A percentile compares a stretch with the other conserved stretches of the same genome.
phyloP scores from a whole-genome alignment of 2,113 vertebrate genomes.

The Scalopus aquaticus region DNA sequence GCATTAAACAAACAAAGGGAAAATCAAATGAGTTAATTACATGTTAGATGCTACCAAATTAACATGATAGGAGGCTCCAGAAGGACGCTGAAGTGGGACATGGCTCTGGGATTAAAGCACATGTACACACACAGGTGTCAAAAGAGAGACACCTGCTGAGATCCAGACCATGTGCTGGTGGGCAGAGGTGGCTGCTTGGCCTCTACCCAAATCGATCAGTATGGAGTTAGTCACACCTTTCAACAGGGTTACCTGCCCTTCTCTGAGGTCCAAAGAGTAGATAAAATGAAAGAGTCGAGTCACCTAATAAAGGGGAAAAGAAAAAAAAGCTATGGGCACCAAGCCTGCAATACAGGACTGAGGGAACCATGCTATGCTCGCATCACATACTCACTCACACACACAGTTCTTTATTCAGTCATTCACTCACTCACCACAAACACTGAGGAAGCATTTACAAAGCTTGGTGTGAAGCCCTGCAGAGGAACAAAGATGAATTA shows the following conservation, averaged over 20 bases:
- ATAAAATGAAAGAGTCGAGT: slow-evolving; percentile 86
- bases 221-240: slow-evolving; percentile 81
- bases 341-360: neutral
- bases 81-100: slow-evolving; percentile 17
- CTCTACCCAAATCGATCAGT: slow-evolving; percentile 61
- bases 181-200: slow-evolving; percentile 10
- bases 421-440: neutral
- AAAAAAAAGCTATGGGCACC: slow-evolving; percentile 80
- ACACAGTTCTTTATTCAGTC: neutral
- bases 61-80: slow-evolving; percentile 59
- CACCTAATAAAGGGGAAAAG: slow-evolving; percentile 86
- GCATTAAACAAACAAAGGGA: slow-evolving; percentile 17
- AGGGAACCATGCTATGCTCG: neutral
- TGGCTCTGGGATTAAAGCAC: slow-evolving; percentile 46
- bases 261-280: slow-evolving; percentile 86
- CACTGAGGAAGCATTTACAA: neutral
- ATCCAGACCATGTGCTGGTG: slow-evolving; percentile 45
- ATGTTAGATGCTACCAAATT: slow-evolving; percentile 46
- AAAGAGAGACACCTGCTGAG: slow-evolving; percentile 42
- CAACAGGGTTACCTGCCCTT: slow-evolving; percentile 88
- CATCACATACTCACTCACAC: neutral
- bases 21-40: slow-evolving; percentile 3
- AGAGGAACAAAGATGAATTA: neutral
- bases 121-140: slow-evolving; percentile 54
- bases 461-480: neutral